Base-by-base conservation (phyloP, 1,140 invertebrate genomes). In the Drosophila quadrilineata region DNA sequence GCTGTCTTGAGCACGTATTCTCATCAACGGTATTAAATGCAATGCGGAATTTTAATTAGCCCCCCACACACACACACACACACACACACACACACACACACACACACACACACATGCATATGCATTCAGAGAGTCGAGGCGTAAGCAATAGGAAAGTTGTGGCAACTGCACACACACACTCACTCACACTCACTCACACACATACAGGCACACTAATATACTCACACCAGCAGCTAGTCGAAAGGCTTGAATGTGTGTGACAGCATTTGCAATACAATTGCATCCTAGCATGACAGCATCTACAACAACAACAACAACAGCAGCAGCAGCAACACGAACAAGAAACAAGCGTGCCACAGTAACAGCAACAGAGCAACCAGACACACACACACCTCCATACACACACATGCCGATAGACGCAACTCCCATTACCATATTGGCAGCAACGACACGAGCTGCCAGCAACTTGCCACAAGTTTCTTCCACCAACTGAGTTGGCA, bases 11-110 rank as follows among this genome's bases (percentile, higher is more conserved):
- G 80, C 80, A 86, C 80, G 80, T 80, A 69, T 75, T 80, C 79
- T 79, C 71, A 86, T 85, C 79, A 85, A 67, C 79, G 74, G 54
- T 67, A 75, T 75, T 77, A 85, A 86, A 86, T 75, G 80, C 75
- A 58, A 75, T 86, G 75, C 71, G 67, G 75, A 75, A 86, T 86
- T 86, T 86, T 86, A 86, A 86, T 86, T 86, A 86, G 79, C 79
- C 60, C 63, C 35, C 36, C 69, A 58, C 31, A 38, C 36, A 69
- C 14, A 36, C 54, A 24, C 49, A 57, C 56, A 26, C 49, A 43
- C 49, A 57, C 24, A 36, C 31, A 43, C 40, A 46, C 40, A 36
- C n/a, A 62, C 43, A 29, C 9, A 9, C 19, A 19, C 9, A 52
- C 31, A 43, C 16, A 43, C 12, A 17, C 54, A 35, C 24, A 43